A percentile compares a stretch with the other conserved stretches of the same genome.
These are phyloP conservation scores for Alfaro cultratus DNA, from an alignment of 2,797 vertebrate species.

Conservation along the genomic window DNA sequence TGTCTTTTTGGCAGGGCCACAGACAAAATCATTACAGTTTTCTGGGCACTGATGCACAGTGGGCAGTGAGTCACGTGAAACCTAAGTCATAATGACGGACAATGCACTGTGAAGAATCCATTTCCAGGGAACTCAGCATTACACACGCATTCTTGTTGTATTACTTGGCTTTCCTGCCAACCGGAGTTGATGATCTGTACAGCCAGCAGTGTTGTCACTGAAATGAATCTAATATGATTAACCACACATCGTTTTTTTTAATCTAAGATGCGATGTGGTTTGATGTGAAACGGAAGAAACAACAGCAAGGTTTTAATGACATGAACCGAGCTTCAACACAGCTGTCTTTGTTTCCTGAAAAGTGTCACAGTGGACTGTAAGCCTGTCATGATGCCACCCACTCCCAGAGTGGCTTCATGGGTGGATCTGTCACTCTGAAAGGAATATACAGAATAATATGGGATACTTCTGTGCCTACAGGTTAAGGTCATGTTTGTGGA, in stretches of 20 bases:
- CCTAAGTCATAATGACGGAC: constrained; percentile 56
- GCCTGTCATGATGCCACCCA: constrained; percentile 40
- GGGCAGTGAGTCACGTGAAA: constrained; percentile 49
- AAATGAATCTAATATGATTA: constrained; percentile 38
- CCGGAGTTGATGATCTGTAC: constrained; percentile 34
- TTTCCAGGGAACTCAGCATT: constrained; percentile 30
- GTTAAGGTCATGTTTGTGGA: constrained; percentile 42
- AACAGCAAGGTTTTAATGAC: constrained; percentile 13
- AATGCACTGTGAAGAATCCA: constrained; percentile 36
- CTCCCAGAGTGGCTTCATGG: constrained; percentile 39
- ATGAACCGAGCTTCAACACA: constrained; percentile 31
- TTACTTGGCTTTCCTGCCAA: constrained; percentile 28
- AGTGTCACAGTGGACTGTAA: constrained; percentile 12
- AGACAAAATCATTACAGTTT: constrained; percentile 57
- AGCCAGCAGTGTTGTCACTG: constrained; percentile 20
- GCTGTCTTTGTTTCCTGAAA: constrained; percentile 23
- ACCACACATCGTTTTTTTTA: constrained; percentile 2
- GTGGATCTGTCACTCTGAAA: constrained; percentile 45
- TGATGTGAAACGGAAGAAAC: neutral
- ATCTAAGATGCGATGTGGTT: neutral
- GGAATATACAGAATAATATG: constrained; percentile 51
- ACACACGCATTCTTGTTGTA: constrained; percentile 1
- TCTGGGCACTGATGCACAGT: constrained; percentile 50
- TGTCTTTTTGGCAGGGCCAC: constrained; percentile 38
- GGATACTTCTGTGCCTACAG: constrained; percentile 6